Base-by-base conservation (phyloP, 2,797 vertebrate genomes). In the Sebastes oblongus region DNA sequence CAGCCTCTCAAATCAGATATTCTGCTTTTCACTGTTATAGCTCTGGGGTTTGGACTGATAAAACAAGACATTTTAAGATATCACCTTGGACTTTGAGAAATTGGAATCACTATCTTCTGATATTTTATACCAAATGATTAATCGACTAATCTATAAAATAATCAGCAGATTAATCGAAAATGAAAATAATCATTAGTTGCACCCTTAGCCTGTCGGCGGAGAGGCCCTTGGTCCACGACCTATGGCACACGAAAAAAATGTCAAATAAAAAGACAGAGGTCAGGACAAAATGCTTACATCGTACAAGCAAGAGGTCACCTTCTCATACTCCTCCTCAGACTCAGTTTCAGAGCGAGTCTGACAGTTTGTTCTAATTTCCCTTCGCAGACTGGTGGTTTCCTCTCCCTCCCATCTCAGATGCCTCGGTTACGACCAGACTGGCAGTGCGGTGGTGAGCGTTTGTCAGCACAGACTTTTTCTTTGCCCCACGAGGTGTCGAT, bases 401-500 rank as follows among this genome's bases (percentile, higher is more conserved):
- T 42, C 66, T 6, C 42, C 46, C 10, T 73, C 66, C 74, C 61
- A 70, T 74, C 72, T 80, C 74, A 65, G 50, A 86, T 65, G 87
- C 87, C 86, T 66, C 64, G 61, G 80, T 80, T 90, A 73, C 34
- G 20, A 75, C 42, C 83, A 82, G 86, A 86, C 80, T 86, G 85
- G 81, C 91, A 81, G 83, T 77, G 79, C 73, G 59, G 68, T 62
- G 77, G 86, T 78, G 90, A 91, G 83, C 77, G 65, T 92, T 90
- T 93, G 88, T 95, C 92, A 89, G 91, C 85, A 80, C 81, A 88
- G 88, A 93, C 91, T 92, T 88, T 93, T 46, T 91, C 8, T 91
- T 86, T 88, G 89, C 87, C 89, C 84, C 74, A 74, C 85, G 91
- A 94, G 91, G 91, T 93, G 94, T 91, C 86, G 84, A 91, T 93